Evolutionary conservation across 1,140 invertebrate genomes (phyloP).

Genomic region (Penaeus indicus): DNA sequence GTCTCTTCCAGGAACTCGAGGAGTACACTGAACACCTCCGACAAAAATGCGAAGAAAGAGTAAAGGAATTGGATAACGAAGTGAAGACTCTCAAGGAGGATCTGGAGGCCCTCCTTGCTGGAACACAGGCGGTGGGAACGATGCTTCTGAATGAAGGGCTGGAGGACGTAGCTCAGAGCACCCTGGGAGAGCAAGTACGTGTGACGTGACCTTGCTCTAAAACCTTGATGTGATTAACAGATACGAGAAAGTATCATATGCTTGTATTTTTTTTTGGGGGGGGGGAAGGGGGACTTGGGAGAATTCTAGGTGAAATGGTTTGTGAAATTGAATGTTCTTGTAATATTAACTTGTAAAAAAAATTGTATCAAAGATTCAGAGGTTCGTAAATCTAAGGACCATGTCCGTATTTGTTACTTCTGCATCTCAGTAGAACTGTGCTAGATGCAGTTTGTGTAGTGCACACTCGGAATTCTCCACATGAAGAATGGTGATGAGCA

Average conservation of each 20-base stretch:
- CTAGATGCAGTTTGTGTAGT: too few relatives aligned
- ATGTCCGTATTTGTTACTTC: too few relatives aligned
- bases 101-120: slow-evolving; percentile 66
- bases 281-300: too few relatives aligned
- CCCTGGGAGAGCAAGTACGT: slow-evolving; percentile 66
- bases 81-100: slow-evolving; percentile 66
- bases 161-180: slow-evolving; percentile 64
- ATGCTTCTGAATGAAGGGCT: slow-evolving; percentile 66
- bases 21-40: slow-evolving; percentile 69
- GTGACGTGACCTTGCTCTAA: not conserved
- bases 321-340: too few relatives aligned
- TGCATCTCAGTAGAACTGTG: too few relatives aligned
- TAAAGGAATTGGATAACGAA: slow-evolving; percentile 69
- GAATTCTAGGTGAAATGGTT: too few relatives aligned
- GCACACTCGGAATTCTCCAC: too few relatives aligned
- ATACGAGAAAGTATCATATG: not conserved
- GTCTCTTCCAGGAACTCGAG: slow-evolving; percentile 69
- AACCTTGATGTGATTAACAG: not conserved
- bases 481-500: too few relatives aligned
- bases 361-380: too few relatives aligned
- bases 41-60: slow-evolving; percentile 69
- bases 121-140: slow-evolving; percentile 65
- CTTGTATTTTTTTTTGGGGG: not conserved
- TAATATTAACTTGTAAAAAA: too few relatives aligned
- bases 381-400: too few relatives aligned